Evolutionary conservation across 2,113 vertebrate genomes (phyloP), one percentile per base, ranked within the genome.

Genomic region (Butastur rufipennis): DNA sequence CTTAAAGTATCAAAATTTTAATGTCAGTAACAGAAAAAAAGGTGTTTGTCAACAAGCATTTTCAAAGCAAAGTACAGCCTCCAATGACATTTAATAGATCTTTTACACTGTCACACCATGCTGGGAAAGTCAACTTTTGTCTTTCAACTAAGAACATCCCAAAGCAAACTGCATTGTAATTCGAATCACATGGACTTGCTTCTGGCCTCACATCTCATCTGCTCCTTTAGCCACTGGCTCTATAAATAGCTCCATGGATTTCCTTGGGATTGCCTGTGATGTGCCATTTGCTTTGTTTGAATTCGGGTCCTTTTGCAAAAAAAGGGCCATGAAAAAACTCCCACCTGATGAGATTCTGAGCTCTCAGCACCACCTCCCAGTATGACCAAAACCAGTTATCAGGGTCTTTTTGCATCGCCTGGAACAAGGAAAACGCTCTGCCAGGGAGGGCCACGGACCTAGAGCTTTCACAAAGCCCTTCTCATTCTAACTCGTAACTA

Each of bases 371-470:
- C 34, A 2, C 1, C 1, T 25, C 68, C 48, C 38, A 16, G 9
- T 7, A 11, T 6, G 20, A 72, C 42, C 85, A 26, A 61, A 26
- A 36, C 2, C n/a, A 18, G 6, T 25, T 32, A 13, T 8, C 8
- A 16, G 7, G 42, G 73, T 9, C 15, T 40, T 68, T 55, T 63
- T 38, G 10, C 14, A 3, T 16, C 12, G 7, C 42, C 31, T 43
- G 3, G 13, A 26, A 27, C 14, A 31, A 18, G 20, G 25, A 26
- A 6, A 7, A 8, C 0, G 2, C 42, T 9, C 27, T 18, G 20
- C 38, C 3, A 1, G 19, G n/a, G 43, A n/a, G 14, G 14, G 38
- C 55, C 42, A 5, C 53, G 2, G 13, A 19, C 47, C 13, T 0
- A 13, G 38, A 20, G 29, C 67, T 58, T 40, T 25, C 58, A 15